Percentiles rank a stretch among this genome's conserved stretches.
These are phyloP conservation scores for Rafetus swinhoei DNA, from an alignment of 2,113 vertebrate genomes.

Conservation along the genomic window DNA sequence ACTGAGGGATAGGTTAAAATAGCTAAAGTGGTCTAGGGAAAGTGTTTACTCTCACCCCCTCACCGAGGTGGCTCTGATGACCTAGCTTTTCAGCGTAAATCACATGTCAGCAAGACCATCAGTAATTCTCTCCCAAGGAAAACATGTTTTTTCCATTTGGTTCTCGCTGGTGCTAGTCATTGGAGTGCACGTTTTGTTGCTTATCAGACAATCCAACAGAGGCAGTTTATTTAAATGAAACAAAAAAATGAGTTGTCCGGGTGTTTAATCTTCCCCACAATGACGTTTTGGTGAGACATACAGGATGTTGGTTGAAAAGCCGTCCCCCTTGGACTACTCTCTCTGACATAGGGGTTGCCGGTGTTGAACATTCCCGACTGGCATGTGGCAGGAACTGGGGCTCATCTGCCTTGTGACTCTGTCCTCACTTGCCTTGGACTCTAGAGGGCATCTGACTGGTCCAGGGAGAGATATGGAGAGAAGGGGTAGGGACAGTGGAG, in stretches of 20 bases:
- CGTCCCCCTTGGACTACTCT: rapidly evolving
- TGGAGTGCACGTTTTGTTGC: neutral
- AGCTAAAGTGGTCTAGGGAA: neutral
- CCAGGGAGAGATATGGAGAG: rapidly evolving
- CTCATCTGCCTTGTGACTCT: neutral
- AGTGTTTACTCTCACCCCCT: neutral
- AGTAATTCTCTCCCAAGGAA: conserved; percentile 44
- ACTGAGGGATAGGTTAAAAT: neutral
- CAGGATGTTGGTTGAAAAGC: neutral
- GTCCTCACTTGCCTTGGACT: neutral
- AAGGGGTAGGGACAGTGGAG: neutral
- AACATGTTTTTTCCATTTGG: neutral
- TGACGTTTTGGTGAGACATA: neutral
- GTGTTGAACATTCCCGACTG: neutral
- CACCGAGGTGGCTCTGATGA: neutral
- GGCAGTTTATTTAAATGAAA: neutral
- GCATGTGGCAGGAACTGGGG: neutral
- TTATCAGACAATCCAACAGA: neutral
- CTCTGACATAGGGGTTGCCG: neutral
- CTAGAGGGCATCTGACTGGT: neutral
- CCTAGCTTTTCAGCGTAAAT: neutral
- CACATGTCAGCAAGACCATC: neutral
- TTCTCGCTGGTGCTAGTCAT: neutral
- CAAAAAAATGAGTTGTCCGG: neutral
- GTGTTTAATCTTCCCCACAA: neutral